Evolutionary conservation across 2,797 vertebrate genomes (phyloP).

Genomic region (Arctocebus calabarensis): DNA sequence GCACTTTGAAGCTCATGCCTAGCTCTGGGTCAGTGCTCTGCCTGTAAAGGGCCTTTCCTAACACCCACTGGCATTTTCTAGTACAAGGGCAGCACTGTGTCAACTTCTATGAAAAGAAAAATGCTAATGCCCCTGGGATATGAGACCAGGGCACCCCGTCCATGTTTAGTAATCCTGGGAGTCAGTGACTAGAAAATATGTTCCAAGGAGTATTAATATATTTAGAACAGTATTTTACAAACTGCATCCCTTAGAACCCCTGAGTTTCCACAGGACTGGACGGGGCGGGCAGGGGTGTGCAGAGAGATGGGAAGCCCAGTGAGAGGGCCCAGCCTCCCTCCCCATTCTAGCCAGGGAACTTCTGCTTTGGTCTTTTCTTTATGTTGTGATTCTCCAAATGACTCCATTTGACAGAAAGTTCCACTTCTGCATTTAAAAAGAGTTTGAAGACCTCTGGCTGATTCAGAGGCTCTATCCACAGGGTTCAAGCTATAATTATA

Average conservation of each 20-base stretch:
- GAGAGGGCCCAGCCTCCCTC: neutral
- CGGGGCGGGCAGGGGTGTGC: neutral
- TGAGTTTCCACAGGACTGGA: neutral
- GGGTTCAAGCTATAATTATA: constrained; percentile 81
- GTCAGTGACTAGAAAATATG: neutral
- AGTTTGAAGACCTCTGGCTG: constrained; percentile 72
- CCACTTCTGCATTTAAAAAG: constrained; percentile 47
- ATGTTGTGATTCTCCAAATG: neutral
- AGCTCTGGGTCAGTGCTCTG: neutral
- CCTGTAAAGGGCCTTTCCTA: neutral
- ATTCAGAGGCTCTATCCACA: constrained; percentile 76
- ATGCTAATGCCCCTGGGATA: neutral
- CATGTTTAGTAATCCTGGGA: neutral
- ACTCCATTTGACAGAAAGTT: neutral
- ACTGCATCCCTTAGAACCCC: neutral
- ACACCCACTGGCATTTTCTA: constrained; percentile 30
- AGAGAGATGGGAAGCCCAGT: neutral
- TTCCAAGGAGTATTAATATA: neutral
- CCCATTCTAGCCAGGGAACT: neutral
- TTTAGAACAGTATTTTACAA: neutral
- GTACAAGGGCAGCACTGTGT: neutral
- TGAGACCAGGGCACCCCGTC: neutral
- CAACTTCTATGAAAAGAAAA: neutral
- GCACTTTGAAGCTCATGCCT: neutral
- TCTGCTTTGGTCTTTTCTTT: neutral